Evolutionary conservation across 2,797 vertebrate species (phyloP), one percentile per base, ranked within the genome.

Genomic region (Catharus ustulatus): DNA sequence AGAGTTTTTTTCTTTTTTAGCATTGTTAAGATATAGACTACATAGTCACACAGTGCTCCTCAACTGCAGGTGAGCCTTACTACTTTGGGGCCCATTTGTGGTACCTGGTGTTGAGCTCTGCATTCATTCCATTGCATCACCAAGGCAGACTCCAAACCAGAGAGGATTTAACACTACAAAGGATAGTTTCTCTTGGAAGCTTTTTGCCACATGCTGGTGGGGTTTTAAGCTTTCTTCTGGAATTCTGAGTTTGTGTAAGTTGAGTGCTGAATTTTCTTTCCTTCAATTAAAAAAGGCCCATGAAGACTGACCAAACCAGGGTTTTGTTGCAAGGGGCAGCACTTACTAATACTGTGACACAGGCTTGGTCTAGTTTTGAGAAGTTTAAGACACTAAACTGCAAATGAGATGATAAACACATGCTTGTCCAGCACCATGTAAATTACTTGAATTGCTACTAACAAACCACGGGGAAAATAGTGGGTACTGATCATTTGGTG

Each of bases 341-440:
- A 59, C 46, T 68, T 82, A 14, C 49, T 30, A 29, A 34, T 38
- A 9, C n/a, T 42, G 36, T 51, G 66, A 84, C n/a, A 62, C 46
- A 72, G 55, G 43, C n/a, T 46, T 51, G 27, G n/a, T 48, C 55
- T 66, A 13, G 36, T 63, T 84, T 58, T 69, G 51, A 79, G n/a
- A 76, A 32, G 42, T 54, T 80, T 29, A 82, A 79, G 71, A 87
- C 76, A 55, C 80, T 91, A 55, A 89, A 75, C 48, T 72, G 62
- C 82, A 61, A 61, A 7, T 9, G 34, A 43, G 38, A 46, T 52
- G 26, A 74, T 24, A 63, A 82, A 52, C 30, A 45, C 5, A 1
- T 17, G 32, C 24, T 34, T 38, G 15, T 52, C 27, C 45, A 5
- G 9, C n/a, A 30, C 27, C 5, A 2, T 24, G 36, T 42, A 48